Conservation (phyloP, 2,888 invertebrate genomes). For the Dichetophora obliterata region DNA sequence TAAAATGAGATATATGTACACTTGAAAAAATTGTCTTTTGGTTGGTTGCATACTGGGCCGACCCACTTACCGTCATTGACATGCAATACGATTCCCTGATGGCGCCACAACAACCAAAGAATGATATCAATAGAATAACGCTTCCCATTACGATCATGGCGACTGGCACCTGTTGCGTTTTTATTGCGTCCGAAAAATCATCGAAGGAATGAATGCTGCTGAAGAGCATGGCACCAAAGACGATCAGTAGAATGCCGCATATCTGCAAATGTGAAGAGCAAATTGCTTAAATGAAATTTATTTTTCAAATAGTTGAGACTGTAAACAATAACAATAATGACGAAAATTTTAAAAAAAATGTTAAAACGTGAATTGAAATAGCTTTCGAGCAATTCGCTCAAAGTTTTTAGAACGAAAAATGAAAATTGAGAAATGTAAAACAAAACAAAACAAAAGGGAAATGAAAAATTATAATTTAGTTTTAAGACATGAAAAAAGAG, state of each 20-base stretch:
- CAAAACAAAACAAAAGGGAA: neutral
- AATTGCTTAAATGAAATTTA: neutral
- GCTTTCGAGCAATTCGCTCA: no score
- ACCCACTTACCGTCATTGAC: slow-evolving; percentile 80
- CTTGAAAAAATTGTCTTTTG: neutral
- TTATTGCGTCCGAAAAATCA: slow-evolving; percentile 70
- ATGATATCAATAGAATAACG: slow-evolving; percentile 83
- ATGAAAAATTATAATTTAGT: no score
- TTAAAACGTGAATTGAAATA: no score
- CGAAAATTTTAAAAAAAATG: no score
- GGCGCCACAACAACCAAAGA: slow-evolving; percentile 93
- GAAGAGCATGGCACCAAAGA: slow-evolving; percentile 77
- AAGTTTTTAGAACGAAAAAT: no score
- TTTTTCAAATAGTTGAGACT: neutral
- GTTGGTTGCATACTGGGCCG: neutral
- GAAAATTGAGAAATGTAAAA: neutral
- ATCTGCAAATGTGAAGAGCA: slow-evolving; percentile 72
- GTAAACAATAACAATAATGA: no score
- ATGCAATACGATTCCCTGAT: slow-evolving; percentile 90
- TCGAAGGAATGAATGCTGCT: slow-evolving; percentile 74
- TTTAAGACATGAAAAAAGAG: no score
- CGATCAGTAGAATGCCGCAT: slow-evolving; percentile 78
- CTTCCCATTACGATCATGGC: slow-evolving; percentile 79
- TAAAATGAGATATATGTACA: slow-evolving; percentile 67
- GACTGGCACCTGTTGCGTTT: slow-evolving; percentile 76